Base-by-base conservation (phyloP, 2,888 invertebrate species). In the Drosophila greeni region DNA sequence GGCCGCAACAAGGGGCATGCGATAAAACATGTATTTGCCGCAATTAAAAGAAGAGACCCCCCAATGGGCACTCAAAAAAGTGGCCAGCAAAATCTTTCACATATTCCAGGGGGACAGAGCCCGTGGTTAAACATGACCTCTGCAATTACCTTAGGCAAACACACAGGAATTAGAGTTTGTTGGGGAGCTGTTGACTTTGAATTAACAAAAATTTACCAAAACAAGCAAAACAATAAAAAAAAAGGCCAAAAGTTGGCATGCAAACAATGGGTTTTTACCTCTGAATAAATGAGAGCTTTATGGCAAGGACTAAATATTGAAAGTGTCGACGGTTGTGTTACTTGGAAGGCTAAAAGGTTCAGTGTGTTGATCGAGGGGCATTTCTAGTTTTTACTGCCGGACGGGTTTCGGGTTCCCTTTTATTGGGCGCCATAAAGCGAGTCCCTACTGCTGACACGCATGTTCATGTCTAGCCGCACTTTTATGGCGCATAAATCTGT, bases 401-500 rank as follows among this genome's bases (percentile, higher is more conserved):
- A 29, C 24, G 31, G 62, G 53, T 62, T 29, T 16, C 14, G 31
- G 62, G 53, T 51, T 29, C 7, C 20, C 23, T 54, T 81, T 73
- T 71, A 81, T 83, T 75, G 61, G 60, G 47, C 39, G 42, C 61
- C 66, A 77, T 75, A 75, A 80, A 83, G 68, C 6, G 26, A 43
- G 53, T 67, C 48, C 49, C 37, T 14, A 8, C 23, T 29, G 68
- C 59, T 33, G 59, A 36, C 68, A 53, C 48, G 48, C 26, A 29
- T 48, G 69, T 33, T 24, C 61, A 23, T 47, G 76, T 76, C 76
- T 78, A 71, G 70, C 66, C 58, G 36, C 59, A 56, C 39, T 73
- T 83, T 81, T 78, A 83, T 83, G 54, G 76, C 59, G 43, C 68
- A 83, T 83, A 79, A 79, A 83, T 83, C 84, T 74, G 72, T 59